phyloP scores from a whole-genome alignment of 1,140 invertebrate species.

The Venturia canescens region DNA sequence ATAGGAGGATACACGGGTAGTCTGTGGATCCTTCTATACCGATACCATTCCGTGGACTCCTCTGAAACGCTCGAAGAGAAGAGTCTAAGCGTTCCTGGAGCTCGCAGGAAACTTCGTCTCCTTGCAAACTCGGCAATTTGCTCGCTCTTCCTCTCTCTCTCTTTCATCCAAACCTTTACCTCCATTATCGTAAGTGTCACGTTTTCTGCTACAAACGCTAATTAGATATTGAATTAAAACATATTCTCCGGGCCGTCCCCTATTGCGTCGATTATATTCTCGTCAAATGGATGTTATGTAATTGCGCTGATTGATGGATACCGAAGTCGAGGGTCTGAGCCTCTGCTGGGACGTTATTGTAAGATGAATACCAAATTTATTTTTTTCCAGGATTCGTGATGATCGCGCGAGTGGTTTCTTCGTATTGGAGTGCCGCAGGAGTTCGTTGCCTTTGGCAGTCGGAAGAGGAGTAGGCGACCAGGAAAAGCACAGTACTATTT shows the following conservation, averaged over 20 bases:
- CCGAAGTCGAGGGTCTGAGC: too few relatives aligned
- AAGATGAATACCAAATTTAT: neutral
- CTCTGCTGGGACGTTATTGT: too few relatives aligned
- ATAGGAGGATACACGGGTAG: constrained; percentile 35
- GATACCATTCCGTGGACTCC: constrained; percentile 2
- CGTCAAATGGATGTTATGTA: neutral
- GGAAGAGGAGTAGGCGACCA: too few relatives aligned
- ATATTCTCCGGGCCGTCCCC: neutral
- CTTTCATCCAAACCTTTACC: neutral
- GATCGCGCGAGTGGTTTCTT: too few relatives aligned
- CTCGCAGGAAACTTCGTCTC: neutral
- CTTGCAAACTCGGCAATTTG: constrained; percentile 42
- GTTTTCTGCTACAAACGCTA: constrained; percentile 20
- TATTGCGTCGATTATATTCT: neutral
- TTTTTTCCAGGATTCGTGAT: neutral
- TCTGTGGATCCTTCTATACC: constrained; percentile 4
- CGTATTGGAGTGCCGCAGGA: neutral
- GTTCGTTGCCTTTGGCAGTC: neutral
- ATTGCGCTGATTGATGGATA: too few relatives aligned
- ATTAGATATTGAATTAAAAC: constrained; percentile 36
- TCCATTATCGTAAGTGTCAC: constrained; percentile 36
- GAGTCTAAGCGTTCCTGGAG: constrained; percentile 2
- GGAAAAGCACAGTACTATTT: constrained; percentile 45
- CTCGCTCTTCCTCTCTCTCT: constrained; percentile 3
- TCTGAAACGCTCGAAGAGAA: constrained; percentile 7